Percentiles rank a stretch among this genome's conserved stretches.
These are phyloP conservation scores for Agrochola lota DNA, from an alignment of 2,888 invertebrate genomes.

Conservation along the genomic window DNA sequence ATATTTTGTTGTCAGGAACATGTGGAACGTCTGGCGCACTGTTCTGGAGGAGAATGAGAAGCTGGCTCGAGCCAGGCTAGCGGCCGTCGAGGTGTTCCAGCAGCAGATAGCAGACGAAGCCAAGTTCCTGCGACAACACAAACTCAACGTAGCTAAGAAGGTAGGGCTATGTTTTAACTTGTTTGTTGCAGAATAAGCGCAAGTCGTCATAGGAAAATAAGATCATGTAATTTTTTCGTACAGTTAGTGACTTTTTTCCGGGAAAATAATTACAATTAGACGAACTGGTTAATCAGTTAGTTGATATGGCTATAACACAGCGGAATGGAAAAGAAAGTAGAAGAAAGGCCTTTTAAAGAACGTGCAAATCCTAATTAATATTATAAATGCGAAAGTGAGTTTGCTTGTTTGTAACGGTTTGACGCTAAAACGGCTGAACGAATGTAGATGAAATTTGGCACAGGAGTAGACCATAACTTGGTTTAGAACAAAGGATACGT, in stretches of 20 bases:
- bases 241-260: neutral
- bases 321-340: neutral
- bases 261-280: neutral
- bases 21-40: constrained; percentile 99
- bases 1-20: constrained; percentile 93
- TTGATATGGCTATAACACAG: too few species aligned
- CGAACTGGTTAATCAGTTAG: too few species aligned
- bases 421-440: too few species aligned
- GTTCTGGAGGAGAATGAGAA: constrained; percentile 99
- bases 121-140: constrained; percentile 95
- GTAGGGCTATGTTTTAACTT: constrained; percentile 77
- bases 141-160: constrained; percentile 95
- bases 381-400: too few species aligned
- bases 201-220: too few species aligned
- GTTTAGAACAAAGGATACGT: too few species aligned
- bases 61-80: constrained; percentile 96
- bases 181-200: neutral
- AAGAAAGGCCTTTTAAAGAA: neutral
- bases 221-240: neutral
- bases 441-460: too few species aligned
- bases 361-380: too few species aligned
- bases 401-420: too few species aligned
- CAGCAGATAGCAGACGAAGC: constrained; percentile 98
- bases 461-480: too few species aligned
- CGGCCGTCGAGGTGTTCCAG: constrained; percentile 98